phyloP scores from a whole-genome alignment of 2,888 invertebrate species.

The Ernsta delagoae region DNA sequence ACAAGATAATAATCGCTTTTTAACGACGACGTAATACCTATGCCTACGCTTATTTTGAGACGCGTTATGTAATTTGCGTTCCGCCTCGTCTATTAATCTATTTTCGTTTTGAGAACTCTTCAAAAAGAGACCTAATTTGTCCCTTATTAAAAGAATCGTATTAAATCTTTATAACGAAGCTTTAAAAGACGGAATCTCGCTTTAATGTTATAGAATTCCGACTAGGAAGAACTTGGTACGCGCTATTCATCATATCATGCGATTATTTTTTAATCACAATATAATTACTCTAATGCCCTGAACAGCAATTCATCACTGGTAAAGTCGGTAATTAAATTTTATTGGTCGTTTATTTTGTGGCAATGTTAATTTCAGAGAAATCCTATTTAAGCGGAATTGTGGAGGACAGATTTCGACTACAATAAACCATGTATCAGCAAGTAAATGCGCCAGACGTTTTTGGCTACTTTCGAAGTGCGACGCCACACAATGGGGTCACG shows the following conservation, averaged over 20 bases:
- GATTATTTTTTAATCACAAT: slow-evolving; percentile 75
- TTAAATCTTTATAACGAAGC: slow-evolving; percentile 9
- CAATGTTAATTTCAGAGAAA: slow-evolving; percentile 24
- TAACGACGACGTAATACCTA: slow-evolving; percentile 24
- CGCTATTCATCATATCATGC: slow-evolving; percentile 68
- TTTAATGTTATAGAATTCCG: slow-evolving; percentile 13
- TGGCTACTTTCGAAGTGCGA: slow-evolving; percentile 35
- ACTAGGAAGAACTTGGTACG: slow-evolving; percentile 30
- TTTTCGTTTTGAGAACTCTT: slow-evolving; percentile 12
- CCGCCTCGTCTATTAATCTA: slow-evolving; percentile 8
- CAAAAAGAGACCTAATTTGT: slow-evolving; percentile 11
- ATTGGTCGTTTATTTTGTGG: slow-evolving; percentile 51
- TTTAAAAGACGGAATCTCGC: slow-evolving; percentile 6
- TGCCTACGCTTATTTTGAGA: slow-evolving; percentile 9
- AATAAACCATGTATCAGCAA: slow-evolving; percentile 35
- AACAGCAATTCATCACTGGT: slow-evolving; percentile 66
- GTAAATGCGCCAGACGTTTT: slow-evolving; percentile 32
- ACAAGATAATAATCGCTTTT: slow-evolving; percentile 38
- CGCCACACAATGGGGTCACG: slow-evolving; percentile 33
- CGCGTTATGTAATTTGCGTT: slow-evolving; percentile 6
- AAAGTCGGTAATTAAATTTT: slow-evolving; percentile 74
- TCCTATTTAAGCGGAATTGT: slow-evolving; percentile 29
- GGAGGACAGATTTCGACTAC: slow-evolving; percentile 34
- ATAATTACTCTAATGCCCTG: slow-evolving; percentile 66
- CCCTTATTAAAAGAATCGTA: slow-evolving; percentile 22